Conservation (phyloP, 2,888 invertebrate species). For the Drosophila picticornis region DNA sequence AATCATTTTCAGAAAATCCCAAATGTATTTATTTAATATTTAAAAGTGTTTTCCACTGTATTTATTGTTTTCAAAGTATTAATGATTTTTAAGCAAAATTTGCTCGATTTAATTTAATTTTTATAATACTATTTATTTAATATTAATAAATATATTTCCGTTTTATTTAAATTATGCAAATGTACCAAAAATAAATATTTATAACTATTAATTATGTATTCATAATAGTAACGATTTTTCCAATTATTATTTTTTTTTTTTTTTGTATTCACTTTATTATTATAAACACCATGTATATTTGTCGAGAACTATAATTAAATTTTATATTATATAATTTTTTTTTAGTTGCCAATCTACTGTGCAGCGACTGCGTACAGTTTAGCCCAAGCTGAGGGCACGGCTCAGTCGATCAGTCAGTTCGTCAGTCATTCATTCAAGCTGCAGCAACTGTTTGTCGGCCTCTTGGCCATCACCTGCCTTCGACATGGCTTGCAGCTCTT, state of each 20-base stretch:
- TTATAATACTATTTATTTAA: neutral
- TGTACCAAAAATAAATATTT: neutral
- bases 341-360: neutral
- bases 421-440: constrained; percentile 50
- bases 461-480: constrained; percentile 74
- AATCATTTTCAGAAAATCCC: neutral
- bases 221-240: neutral
- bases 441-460: constrained; percentile 63
- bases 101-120: accelerated
- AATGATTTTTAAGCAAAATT: neutral
- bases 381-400: constrained; percentile 39
- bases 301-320: neutral
- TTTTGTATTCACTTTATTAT: neutral
- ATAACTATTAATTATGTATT: neutral
- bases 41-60: no score
- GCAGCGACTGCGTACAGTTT: constrained; percentile 61
- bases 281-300: neutral
- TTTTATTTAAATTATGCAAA: neutral
- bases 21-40: neutral
- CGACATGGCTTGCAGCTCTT: constrained; percentile 47
- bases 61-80: neutral
- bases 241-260: no score
- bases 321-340: neutral
- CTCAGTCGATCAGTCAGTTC: constrained; percentile 18
- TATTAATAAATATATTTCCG: neutral